phyloP scores from a whole-genome alignment of 1,140 invertebrate genomes.

The Melitaea cinxia region DNA sequence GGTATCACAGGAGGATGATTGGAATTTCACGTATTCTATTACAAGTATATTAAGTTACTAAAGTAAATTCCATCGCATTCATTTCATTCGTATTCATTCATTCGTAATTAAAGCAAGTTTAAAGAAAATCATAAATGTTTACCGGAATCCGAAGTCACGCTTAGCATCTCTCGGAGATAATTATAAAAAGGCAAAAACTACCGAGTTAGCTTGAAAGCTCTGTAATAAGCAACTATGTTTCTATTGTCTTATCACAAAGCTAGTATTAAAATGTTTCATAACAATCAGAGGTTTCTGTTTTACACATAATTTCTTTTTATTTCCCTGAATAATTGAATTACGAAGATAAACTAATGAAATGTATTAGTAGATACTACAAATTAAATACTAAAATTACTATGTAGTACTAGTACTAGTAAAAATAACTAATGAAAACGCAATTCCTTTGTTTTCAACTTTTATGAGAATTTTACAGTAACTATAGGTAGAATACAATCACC shows the following conservation, averaged over 20 bases:
- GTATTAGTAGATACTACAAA: neutral
- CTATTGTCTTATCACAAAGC: constrained; percentile 6
- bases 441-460: too few relatives aligned
- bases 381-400: too few relatives aligned
- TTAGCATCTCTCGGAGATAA: constrained; percentile 1
- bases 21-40: neutral
- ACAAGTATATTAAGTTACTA: neutral
- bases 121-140: neutral
- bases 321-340: too few relatives aligned
- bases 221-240: neutral
- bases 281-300: constrained; percentile 1
- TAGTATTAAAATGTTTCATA: constrained; percentile 6
- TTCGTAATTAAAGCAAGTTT: constrained; percentile 8
- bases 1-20: neutral
- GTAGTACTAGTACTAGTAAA: too few relatives aligned
- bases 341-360: too few relatives aligned
- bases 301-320: neutral
- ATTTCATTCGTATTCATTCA: neutral
- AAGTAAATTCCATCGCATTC: neutral
- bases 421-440: too few relatives aligned
- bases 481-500: too few relatives aligned
- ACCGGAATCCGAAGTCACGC: neutral
- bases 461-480: too few relatives aligned
- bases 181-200: constrained; percentile 5
- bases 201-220: constrained; percentile 4